phyloP scores from a whole-genome alignment of 1,140 invertebrate genomes.

The Kradibia gibbosae region DNA sequence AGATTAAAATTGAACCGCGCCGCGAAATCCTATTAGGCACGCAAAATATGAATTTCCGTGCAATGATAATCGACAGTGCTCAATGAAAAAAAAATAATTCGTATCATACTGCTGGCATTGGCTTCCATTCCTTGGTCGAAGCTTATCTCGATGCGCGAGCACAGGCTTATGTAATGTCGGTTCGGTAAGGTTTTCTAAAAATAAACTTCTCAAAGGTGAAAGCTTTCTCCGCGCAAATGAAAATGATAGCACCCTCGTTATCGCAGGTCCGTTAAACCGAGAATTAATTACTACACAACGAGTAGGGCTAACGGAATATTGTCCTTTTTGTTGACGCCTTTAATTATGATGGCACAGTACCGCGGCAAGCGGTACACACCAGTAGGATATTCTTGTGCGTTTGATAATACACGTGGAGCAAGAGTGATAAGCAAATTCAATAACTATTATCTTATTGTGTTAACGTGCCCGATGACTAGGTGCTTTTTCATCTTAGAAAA shows the following conservation, averaged over 20 bases:
- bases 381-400: not conserved
- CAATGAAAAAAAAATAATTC: not conserved
- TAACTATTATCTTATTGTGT: not conserved
- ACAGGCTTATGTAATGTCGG: not conserved
- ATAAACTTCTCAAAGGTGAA: not conserved
- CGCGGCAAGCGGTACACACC: not conserved
- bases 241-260: not conserved
- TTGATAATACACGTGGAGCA: not conserved
- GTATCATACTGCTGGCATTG: no score
- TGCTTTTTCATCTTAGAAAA: not conserved
- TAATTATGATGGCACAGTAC: not conserved
- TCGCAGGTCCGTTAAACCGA: no score
- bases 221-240: not conserved
- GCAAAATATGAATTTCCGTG: not conserved
- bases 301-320: not conserved
- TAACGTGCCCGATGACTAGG: not conserved
- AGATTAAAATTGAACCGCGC: not conserved
- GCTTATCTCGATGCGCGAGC: not conserved
- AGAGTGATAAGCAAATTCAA: slow-evolving; percentile 35
- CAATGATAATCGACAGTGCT: not conserved
- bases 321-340: not conserved
- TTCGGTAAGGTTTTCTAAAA: not conserved
- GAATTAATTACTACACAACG: not conserved
- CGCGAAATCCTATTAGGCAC: not conserved
- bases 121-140: not conserved